Evolutionary conservation across 2,888 invertebrate species (phyloP), one percentile per base, ranked within the genome.

Genomic region (Suillia variegata): DNA sequence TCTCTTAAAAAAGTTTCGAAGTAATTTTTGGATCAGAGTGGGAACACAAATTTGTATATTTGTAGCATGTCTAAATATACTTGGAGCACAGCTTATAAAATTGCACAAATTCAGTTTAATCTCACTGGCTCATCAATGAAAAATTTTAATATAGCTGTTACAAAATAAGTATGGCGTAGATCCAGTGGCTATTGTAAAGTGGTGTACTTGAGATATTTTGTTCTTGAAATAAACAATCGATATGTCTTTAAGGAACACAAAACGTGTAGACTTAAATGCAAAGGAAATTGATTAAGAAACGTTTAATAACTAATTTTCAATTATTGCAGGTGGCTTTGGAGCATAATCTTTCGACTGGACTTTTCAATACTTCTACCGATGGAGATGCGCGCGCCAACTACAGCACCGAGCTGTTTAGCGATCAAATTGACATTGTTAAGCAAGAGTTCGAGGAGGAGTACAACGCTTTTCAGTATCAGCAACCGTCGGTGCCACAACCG

Each of bases 371-470:
- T 52, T 67, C 59, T 54, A 69, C 63, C 2, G 67, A 59, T n/a
- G 58, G 61, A 21, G 60, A 63, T 26, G 49, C 51, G 2, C 59
- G 57, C 18, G 59, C 66, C 54, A 65, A 64, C 59, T 78, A 74
- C 59, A 76, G 65, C 59, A 74, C 71, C 2, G 77, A 77, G 60
- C 60, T 77, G 31, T 77, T 79, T 55, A 72, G 69, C 42, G 77
- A 77, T 66, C 74, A 69, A 48, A 76, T 70, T 24, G 76, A 75
- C 13, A 71, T 73, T 18, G 65, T 73, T 20, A 74, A 74, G 49
- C 73, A 67, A 34, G 76, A 75, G 42, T 75, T 68, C 38, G 74
- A 74, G 12, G 73, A 73, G 24, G 73, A 76, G n/a, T 73, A 72
- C 55, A 70, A 72, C 21, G 67, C 70, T 10, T 72, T 67, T 58